Evolutionary conservation across 2,797 vertebrate species (phyloP).

Genomic region (Sebastes melanostomus): DNA sequence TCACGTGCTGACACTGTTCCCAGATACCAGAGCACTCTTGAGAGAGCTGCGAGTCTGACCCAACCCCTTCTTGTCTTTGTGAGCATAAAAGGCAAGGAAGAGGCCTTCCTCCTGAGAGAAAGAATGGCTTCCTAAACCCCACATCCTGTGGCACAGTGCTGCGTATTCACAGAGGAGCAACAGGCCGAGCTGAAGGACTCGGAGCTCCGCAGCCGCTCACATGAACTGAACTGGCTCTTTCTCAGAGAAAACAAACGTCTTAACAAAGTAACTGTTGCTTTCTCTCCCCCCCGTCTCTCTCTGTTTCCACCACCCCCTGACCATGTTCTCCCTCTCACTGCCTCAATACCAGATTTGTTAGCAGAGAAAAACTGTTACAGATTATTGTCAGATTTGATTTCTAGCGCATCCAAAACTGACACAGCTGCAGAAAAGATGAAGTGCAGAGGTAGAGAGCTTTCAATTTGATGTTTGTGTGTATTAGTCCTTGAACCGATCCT

Average conservation of each 20-base stretch:
- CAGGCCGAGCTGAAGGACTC: slow-evolving; percentile 32
- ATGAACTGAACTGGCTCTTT: slow-evolving; percentile 45
- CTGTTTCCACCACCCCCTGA: not conserved
- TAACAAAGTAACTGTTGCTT: slow-evolving; percentile 29
- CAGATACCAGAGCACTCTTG: slow-evolving; percentile 70
- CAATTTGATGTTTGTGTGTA: slow-evolving; percentile 19
- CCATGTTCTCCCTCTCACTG: not conserved
- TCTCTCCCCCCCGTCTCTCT: not conserved
- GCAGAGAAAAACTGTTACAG: not conserved
- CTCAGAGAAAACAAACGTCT: slow-evolving; percentile 44
- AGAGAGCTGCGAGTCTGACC: slow-evolving; percentile 64
- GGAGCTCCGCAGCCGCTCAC: slow-evolving; percentile 21
- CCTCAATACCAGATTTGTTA: slow-evolving; percentile 11
- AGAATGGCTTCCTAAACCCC: slow-evolving; percentile 71
- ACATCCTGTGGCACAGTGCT: slow-evolving; percentile 68
- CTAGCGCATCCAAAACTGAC: not conserved
- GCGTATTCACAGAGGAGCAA: slow-evolving; percentile 53
- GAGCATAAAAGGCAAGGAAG: slow-evolving; percentile 81
- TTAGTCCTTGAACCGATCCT: not conserved
- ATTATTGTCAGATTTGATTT: not conserved
- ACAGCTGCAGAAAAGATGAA: not conserved
- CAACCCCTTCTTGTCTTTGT: slow-evolving; percentile 80
- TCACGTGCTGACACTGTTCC: slow-evolving; percentile 59
- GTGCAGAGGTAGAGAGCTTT: not conserved
- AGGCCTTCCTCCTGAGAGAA: slow-evolving; percentile 68